Percentiles rank a stretch among this genome's conserved stretches.
These are phyloP conservation scores for Caenorhabditis drosophilae DNA, from an alignment of 2,888 invertebrate species.

Conservation along the genomic window DNA sequence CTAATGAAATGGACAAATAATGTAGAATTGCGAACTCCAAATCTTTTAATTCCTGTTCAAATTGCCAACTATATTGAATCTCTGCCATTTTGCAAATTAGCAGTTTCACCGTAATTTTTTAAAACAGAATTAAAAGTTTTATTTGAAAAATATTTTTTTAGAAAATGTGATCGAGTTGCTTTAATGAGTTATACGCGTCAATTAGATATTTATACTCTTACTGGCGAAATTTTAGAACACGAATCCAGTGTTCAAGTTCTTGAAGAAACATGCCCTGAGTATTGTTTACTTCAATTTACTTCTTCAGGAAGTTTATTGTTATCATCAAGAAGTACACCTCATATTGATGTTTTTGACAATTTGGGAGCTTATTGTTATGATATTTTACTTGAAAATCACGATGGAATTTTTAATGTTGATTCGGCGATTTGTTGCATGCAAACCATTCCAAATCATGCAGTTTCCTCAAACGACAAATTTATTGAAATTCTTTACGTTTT, in stretches of 20 bases:
- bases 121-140: neutral
- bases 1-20: conserved; percentile 44
- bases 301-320: conserved; percentile 40
- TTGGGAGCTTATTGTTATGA: conserved; percentile 52
- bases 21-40: conserved; percentile 51
- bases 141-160: conserved; percentile 10
- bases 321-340: conserved; percentile 49
- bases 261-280: conserved; percentile 50
- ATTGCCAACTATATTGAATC: conserved; percentile 51
- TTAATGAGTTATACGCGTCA: conserved; percentile 40
- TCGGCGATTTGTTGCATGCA: conserved; percentile 41
- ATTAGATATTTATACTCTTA: conserved; percentile 39
- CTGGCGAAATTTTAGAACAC: conserved; percentile 29
- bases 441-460: conserved; percentile 24
- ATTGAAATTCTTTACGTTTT: conserved; percentile 43
- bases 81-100: conserved; percentile 48
- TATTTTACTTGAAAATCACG: conserved; percentile 39
- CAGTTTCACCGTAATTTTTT: conserved; percentile 49
- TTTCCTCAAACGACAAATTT: conserved; percentile 34
- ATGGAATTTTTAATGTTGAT: conserved; percentile 37
- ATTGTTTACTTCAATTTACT: conserved; percentile 50
- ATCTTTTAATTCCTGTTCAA: conserved; percentile 50
- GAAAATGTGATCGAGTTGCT: conserved; percentile 43
- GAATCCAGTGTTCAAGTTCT: conserved; percentile 51
- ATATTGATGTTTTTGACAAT: conserved; percentile 54